These are phyloP conservation scores for Macrobrachium rosenbergii DNA, from an alignment of 1,140 invertebrate genomes.

Conservation along the genomic window DNA sequence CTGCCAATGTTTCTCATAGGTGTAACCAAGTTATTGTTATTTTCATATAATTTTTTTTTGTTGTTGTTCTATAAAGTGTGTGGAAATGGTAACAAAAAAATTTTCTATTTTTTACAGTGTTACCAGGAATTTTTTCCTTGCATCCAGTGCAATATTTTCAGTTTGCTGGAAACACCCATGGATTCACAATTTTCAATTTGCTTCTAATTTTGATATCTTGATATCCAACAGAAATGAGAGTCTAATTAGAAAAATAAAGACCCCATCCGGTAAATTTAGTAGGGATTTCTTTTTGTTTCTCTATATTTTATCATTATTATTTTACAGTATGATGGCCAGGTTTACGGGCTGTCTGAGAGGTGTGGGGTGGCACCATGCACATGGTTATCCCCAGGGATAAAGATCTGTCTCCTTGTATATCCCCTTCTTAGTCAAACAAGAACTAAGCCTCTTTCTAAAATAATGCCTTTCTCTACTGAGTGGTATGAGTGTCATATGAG, in stretches of 20 bases:
- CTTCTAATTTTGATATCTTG: no score
- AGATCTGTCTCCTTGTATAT: conserved; percentile 38
- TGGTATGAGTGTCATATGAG: conserved; percentile 54
- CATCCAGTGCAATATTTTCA: no score
- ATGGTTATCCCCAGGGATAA: conserved; percentile 40
- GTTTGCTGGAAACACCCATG: no score
- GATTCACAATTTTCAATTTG: no score
- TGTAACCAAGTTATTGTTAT: no score
- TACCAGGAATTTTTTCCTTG: no score
- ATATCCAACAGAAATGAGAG: no score
- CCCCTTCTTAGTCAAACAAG: conserved; percentile 12
- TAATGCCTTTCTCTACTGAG: conserved; percentile 33
- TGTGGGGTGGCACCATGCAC: conserved; percentile 32
- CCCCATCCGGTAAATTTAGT: conserved; percentile 59
- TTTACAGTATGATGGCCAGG: conserved; percentile 33
- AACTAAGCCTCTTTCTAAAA: not conserved
- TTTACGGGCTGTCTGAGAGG: not conserved
- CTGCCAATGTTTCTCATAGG: not conserved
- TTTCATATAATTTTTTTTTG: no score
- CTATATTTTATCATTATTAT: not conserved
- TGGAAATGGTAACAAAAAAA: no score
- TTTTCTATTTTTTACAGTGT: no score
- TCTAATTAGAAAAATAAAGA: not conserved
- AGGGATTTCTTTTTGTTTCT: conserved; percentile 12
- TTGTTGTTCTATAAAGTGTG: no score